Base-by-base conservation (phyloP, 2,888 invertebrate genomes). In the Tineola bisselliella region DNA sequence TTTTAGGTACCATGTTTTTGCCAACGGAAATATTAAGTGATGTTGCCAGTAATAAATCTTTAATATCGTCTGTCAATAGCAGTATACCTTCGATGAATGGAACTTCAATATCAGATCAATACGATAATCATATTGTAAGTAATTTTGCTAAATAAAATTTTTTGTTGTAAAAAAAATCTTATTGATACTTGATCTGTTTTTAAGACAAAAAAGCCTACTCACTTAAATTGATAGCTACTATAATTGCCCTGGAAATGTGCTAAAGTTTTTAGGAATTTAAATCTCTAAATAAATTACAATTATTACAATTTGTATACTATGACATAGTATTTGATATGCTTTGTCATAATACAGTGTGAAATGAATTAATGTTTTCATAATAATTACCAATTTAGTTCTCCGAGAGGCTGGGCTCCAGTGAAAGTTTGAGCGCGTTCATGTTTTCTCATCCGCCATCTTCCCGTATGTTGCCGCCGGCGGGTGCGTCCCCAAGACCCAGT, bases 31-130 rank as follows among this genome's bases (percentile, higher is more conserved):
- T 25, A 25, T 65, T 77, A 31, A 84, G 83, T 54, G 84, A 84
- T 62, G 82, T 81, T 1, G 81, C 83, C 11, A 84, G 86, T 65
- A 83, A 83, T 64, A 83, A 80, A 64, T 84, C 84, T 0, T 38
- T 38, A n/a, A 38, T 38, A 38, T 38, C 38, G n/a, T 38, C 38
- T 38, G 67, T 69, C 44, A 79, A 81, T 62, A 80, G 76, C 63
- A 59, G 76, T 76, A 75, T 76, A 0, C 73, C 76, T 0, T 84
- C 84, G 0, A 77, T 80, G 67, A 86, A 84, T 59, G 84, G 82
- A 0, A 81, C 81, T 2, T 15, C 44, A 0, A 70, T 81, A 70
- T 78, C 84, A 0, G 81, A 83, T 61, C 69, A 79, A 13, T 83
- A 82, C 62, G 82, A 84, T 61, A 82, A 80, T 33, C 15, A 33